Conservation (phyloP, 2,888 invertebrate species). For the Tiliacea citrago region DNA sequence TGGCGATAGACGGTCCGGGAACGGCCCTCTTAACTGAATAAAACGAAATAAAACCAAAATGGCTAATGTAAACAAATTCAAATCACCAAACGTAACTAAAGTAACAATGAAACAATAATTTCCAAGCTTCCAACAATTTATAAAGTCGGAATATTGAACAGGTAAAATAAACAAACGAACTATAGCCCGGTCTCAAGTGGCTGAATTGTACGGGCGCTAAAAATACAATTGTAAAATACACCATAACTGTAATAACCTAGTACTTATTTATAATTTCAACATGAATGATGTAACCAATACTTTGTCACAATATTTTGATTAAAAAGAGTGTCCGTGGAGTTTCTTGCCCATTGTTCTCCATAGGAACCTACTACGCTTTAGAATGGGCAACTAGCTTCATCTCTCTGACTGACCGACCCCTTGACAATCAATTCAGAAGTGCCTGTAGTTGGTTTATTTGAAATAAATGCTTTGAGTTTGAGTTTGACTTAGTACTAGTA, state of each 20-base stretch:
- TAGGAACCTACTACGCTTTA: too few species aligned
- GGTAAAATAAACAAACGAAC: constrained; percentile 40
- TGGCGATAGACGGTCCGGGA: too few species aligned
- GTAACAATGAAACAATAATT: constrained; percentile 23
- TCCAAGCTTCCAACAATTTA: constrained; percentile 5
- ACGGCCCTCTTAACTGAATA: neutral
- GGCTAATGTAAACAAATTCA: neutral
- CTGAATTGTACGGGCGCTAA: constrained; percentile 2
- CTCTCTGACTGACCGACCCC: too few species aligned
- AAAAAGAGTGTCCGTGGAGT: too few species aligned
- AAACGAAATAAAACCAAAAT: neutral
- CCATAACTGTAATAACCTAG: constrained; percentile 21
- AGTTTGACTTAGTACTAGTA: too few species aligned
- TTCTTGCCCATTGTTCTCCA: too few species aligned
- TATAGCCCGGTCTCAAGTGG: constrained; percentile 41
- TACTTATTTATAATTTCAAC: constrained; percentile 1
- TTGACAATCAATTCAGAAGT: too few species aligned
- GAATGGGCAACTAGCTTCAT: too few species aligned
- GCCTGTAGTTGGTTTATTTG: too few species aligned
- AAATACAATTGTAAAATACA: constrained; percentile 32
- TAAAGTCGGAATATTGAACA: constrained; percentile 26
- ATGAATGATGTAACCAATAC: too few species aligned
- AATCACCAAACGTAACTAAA: constrained; percentile 12
- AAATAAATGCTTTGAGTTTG: too few species aligned
- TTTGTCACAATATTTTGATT: too few species aligned